phyloP scores from a whole-genome alignment of 2,113 vertebrate species.

The Oncorhynchus tshawytscha region DNA sequence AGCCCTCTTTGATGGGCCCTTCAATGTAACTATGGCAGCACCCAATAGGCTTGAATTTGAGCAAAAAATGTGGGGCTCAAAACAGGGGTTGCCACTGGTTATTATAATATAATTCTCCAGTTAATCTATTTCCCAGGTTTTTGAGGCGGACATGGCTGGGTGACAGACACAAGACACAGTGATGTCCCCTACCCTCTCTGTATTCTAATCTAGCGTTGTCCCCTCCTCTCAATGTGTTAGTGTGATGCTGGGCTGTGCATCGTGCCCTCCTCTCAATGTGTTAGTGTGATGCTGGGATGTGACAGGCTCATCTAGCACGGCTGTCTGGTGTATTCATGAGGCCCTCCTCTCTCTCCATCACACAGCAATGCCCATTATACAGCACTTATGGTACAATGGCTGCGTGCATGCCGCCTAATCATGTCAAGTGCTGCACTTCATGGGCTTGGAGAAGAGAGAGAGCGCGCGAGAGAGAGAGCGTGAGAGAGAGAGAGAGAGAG shows the following conservation, averaged over 20 bases:
- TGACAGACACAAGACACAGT: background rate
- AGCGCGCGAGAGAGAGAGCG: too few relatives aligned
- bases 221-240: background rate
- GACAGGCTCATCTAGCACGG: conserved; percentile 44
- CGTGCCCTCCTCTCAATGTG: background rate
- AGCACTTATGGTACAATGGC: conserved; percentile 37
- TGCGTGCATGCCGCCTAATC: conserved; percentile 13
- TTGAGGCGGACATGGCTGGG: background rate
- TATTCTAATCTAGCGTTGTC: background rate
- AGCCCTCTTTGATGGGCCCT: too few relatives aligned
- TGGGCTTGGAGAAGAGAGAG: background rate
- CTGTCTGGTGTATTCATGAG: conserved; percentile 50
- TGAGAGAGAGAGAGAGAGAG: too few relatives aligned
- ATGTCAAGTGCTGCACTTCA: conserved; percentile 33
- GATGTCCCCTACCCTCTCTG: conserved; percentile 1
- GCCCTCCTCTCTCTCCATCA: conserved; percentile 50
- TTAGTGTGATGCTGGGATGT: conserved; percentile 13
- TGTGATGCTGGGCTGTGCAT: conserved; percentile 8
- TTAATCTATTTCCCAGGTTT: too few relatives aligned
- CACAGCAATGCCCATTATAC: conserved; percentile 44
- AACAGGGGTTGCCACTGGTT: too few relatives aligned
- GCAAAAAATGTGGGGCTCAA: too few relatives aligned
- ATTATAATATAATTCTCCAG: too few relatives aligned
- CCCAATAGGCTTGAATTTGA: too few relatives aligned
- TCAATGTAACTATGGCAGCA: too few relatives aligned